Percentiles rank a stretch among this genome's conserved stretches.
phyloP scores from a whole-genome alignment of 2,797 vertebrate genomes.

The Neosilurus mollespiculum region DNA sequence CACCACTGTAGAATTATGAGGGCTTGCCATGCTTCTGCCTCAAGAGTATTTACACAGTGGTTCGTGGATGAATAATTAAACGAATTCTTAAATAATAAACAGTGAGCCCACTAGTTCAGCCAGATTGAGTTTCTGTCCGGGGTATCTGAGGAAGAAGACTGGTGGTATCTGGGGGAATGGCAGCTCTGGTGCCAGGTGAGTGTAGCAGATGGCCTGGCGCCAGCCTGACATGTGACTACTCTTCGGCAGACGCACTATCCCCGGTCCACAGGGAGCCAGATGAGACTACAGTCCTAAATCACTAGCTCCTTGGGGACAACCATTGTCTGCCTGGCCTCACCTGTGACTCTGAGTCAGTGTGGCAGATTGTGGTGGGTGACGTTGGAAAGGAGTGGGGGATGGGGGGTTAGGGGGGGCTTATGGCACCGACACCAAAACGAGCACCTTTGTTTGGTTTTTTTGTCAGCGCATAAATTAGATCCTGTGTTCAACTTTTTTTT shows the following conservation, averaged over 20 bases:
- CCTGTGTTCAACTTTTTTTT: background rate
- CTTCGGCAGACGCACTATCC: constrained; percentile 52
- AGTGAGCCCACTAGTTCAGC: constrained; percentile 19
- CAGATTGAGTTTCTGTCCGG: background rate
- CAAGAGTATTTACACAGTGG: constrained; percentile 50
- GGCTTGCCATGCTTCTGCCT: constrained; percentile 42
- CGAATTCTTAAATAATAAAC: constrained; percentile 62
- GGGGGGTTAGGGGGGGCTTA: background rate
- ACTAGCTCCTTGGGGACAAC: constrained; percentile 38
- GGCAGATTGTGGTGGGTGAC: constrained; percentile 61
- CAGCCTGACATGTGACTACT: constrained; percentile 54
- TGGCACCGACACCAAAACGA: background rate
- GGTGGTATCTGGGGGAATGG: constrained; percentile 30
- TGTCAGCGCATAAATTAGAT: constrained; percentile 16
- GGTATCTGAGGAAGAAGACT: background rate
- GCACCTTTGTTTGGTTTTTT: constrained; percentile 15
- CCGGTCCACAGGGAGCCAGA: constrained; percentile 44
- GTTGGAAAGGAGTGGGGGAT: background rate
- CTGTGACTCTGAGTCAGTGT: constrained; percentile 62
- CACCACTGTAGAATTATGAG: constrained; percentile 36
- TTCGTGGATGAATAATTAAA: constrained; percentile 66
- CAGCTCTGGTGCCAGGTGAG: constrained; percentile 47
- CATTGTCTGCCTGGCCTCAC: constrained; percentile 61
- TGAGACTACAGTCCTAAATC: constrained; percentile 58
- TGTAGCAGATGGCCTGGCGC: constrained; percentile 66